Percentiles rank a stretch among this genome's conserved stretches.
Evolutionary conservation across 1,140 invertebrate genomes (phyloP).

Genomic region (Diabrotica virgifera): DNA sequence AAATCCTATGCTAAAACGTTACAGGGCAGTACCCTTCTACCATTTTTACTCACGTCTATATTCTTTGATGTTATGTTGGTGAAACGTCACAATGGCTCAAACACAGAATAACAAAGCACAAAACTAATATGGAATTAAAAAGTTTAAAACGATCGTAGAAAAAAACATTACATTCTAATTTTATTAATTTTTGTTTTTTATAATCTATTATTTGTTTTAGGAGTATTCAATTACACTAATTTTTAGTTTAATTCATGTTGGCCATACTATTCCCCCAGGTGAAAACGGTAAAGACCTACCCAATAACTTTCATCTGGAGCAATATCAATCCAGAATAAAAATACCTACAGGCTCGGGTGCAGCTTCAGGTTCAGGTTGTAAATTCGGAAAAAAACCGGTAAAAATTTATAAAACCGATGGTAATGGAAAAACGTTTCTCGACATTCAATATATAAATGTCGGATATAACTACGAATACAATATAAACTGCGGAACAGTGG

Average conservation of each 20-base stretch:
- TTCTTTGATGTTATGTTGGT: no score
- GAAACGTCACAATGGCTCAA: no score
- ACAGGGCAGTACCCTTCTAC: no score
- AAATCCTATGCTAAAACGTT: no score
- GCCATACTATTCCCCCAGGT: not conserved
- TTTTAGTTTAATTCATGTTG: no score
- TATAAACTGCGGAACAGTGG: conserved; percentile 22
- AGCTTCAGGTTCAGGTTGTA: conserved; percentile 7
- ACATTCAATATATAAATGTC: conserved; percentile 22
- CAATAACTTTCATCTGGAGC: conserved; percentile 7
- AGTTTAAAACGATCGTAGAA: no score
- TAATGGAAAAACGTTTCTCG: conserved; percentile 24
- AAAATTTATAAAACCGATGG: conserved; percentile 9
- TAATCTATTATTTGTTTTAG: not conserved
- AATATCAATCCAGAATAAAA: not conserved
- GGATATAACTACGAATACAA: conserved; percentile 25
- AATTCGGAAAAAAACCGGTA: conserved; percentile 4
- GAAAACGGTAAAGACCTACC: conserved; percentile 5
- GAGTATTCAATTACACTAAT: no score
- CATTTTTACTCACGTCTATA: no score
- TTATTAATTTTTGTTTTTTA: no score
- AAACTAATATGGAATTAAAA: no score
- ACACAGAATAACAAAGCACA: no score
- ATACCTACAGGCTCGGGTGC: not conserved
- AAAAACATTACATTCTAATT: no score